These are phyloP conservation scores for Nomada goodeniana DNA, from an alignment of 2,888 invertebrate species.

Conservation along the genomic window DNA sequence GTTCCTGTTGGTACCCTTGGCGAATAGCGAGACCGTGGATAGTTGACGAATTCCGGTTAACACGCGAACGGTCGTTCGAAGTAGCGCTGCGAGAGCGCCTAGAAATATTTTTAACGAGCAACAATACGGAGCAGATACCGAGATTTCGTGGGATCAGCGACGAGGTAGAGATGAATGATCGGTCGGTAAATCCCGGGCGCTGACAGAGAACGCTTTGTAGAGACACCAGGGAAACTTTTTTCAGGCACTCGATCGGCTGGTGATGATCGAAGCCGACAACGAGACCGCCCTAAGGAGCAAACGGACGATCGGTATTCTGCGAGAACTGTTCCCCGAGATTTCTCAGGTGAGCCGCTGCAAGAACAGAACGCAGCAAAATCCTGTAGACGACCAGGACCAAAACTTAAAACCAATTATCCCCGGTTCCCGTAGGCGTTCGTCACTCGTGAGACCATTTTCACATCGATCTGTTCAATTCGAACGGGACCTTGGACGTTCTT, in stretches of 20 bases:
- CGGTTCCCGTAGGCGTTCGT: background rate
- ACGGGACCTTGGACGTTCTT: constrained; percentile 14
- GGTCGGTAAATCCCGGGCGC: background rate
- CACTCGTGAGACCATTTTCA: background rate
- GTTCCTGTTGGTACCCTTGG: constrained; percentile 10
- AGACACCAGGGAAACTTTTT: constrained; percentile 69
- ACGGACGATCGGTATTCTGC: constrained; percentile 91
- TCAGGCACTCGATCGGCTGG: constrained; percentile 89
- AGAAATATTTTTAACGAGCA: too few species aligned
- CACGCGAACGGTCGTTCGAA: background rate
- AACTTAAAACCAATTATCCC: background rate
- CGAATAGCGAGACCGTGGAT: background rate
- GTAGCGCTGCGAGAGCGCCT: background rate
- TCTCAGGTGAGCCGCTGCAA: constrained; percentile 88
- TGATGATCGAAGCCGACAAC: constrained; percentile 88
- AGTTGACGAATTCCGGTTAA: background rate
- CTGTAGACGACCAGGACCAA: constrained; percentile 66
- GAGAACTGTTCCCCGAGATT: constrained; percentile 90
- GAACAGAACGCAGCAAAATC: constrained; percentile 59
- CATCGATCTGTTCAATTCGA: background rate
- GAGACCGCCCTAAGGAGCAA: constrained; percentile 90
- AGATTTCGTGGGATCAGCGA: background rate
- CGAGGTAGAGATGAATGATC: background rate
- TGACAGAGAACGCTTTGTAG: constrained; percentile 42
- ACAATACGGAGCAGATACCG: too few species aligned